Evolutionary conservation across 2,797 vertebrate genomes (phyloP), one percentile per base, ranked within the genome.

Genomic region (Thunnus albacares): DNA sequence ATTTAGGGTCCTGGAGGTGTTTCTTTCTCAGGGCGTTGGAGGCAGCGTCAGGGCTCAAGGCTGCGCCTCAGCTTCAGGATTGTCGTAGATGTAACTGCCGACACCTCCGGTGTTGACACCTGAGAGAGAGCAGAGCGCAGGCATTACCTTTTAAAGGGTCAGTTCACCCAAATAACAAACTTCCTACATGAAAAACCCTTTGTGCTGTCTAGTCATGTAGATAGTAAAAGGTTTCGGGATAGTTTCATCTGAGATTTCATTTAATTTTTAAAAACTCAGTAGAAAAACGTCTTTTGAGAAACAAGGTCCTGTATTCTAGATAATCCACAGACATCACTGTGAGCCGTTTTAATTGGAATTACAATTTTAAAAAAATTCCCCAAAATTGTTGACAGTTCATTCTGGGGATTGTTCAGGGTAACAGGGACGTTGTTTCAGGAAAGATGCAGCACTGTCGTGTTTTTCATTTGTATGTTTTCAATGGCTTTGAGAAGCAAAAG

Each of bases 91-190:
- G 92, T 96, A 97, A 92, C 96, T 97, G 71, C 96, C 96, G 3
- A 97, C 96, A 0, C 96, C 94, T 17, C 96, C 96, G 5, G 96
- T 97, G 92, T 97, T 97, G 26, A 97, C 96, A 52, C 96, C 96
- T 95, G 85, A 75, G 33, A 56, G 26, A 30, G 28, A 24, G 6
- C 6, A 41, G 20, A 17, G 6, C 22, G 28, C 30, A 18, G 52
- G 15, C 2, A 2, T 66, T 6, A 52, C 1, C 3, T 70, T 56
- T 52, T 6, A 64, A 60, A 51, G n/a, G 22, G 26, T 13, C n/a
- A n/a, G n/a, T 12, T 33, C 26, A 43, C 4, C 5, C 33, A 17
- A 17, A 41, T 18, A 6, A 56, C 14, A 38, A 12, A 3, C 17
- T 8, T 12, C 35, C 8, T 51, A 12, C 18, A 20, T 8, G 4